Conservation (phyloP, 2,888 invertebrate genomes). For the Drosophila anomalipes region DNA sequence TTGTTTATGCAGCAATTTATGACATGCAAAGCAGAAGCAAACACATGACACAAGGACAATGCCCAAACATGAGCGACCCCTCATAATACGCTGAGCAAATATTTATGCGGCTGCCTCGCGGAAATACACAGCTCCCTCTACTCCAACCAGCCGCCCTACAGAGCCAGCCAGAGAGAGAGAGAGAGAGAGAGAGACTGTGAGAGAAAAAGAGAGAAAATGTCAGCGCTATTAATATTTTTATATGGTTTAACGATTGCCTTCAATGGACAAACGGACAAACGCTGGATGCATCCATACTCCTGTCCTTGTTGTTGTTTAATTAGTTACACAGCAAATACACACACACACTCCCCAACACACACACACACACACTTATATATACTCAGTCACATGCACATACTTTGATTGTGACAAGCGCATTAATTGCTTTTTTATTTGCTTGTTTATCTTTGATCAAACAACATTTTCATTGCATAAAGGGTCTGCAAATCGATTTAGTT, state of each 20-base stretch:
- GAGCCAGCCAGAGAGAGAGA: background rate
- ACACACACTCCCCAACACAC: constrained; percentile 6
- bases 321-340: constrained; percentile 51
- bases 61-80: constrained; percentile 52
- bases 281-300: constrained; percentile 16
- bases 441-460: constrained; percentile 60
- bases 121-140: constrained; percentile 12
- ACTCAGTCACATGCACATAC: constrained; percentile 2
- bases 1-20: constrained; percentile 77
- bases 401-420: constrained; percentile 67
- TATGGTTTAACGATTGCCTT: constrained; percentile 60
- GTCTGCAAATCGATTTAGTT: constrained; percentile 45
- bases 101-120: constrained; percentile 61
- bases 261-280: constrained; percentile 28
- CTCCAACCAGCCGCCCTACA: background rate
- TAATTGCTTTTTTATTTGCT: constrained; percentile 69
- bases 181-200: background rate
- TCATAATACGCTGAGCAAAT: constrained; percentile 67
- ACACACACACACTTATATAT: constrained; percentile 13
- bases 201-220: constrained; percentile 9
- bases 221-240: constrained; percentile 70
- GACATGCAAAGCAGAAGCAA: constrained; percentile 73
- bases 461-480: constrained; percentile 39
- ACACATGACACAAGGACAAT: constrained; percentile 65
- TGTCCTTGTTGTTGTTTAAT: constrained; percentile 64